Conservation (phyloP, 1,140 invertebrate species). For the Drosophila virilis region DNA sequence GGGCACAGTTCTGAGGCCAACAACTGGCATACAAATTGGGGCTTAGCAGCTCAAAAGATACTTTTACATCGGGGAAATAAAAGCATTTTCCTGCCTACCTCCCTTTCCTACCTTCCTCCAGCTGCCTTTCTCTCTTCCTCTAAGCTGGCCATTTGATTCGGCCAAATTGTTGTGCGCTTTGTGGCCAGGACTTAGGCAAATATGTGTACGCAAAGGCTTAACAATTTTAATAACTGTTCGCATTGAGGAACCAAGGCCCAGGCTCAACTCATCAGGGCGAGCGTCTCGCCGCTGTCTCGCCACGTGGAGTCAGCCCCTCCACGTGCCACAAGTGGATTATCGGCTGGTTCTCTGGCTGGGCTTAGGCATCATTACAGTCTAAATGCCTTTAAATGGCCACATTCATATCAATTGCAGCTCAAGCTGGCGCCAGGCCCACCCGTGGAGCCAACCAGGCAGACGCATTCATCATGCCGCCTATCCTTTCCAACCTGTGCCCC, state of each 20-base stretch:
- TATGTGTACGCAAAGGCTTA: conserved; percentile 67
- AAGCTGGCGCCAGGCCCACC: conserved; percentile 62
- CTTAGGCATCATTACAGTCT: conserved; percentile 72
- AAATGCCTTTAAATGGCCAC: conserved; percentile 78
- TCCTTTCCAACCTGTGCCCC: not conserved
- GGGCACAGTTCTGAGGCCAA: conserved; percentile 5
- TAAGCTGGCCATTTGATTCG: conserved; percentile 46
- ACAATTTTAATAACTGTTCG: conserved; percentile 39
- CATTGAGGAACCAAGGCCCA: conserved; percentile 58
- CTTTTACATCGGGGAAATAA: not conserved
- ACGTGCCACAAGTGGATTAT: conserved; percentile 29
- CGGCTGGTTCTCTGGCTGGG: conserved; percentile 15
- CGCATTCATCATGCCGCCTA: conserved; percentile 66
- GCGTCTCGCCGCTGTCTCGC: not conserved
- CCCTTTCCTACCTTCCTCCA: not conserved
- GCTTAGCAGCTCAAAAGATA: conserved; percentile 32
- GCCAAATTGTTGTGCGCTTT: conserved; percentile 65
- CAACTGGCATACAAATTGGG: conserved; percentile 58
- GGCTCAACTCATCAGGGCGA: conserved; percentile 55
- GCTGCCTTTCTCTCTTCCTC: not conserved
- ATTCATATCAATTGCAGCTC: conserved; percentile 45
- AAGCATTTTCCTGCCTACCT: not conserved
- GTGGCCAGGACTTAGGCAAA: conserved; percentile 55
- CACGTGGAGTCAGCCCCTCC: not conserved
- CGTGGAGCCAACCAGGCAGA: conserved; percentile 43